Base-by-base conservation (phyloP, 2,888 invertebrate genomes). In the Drosophila barbarae region DNA sequence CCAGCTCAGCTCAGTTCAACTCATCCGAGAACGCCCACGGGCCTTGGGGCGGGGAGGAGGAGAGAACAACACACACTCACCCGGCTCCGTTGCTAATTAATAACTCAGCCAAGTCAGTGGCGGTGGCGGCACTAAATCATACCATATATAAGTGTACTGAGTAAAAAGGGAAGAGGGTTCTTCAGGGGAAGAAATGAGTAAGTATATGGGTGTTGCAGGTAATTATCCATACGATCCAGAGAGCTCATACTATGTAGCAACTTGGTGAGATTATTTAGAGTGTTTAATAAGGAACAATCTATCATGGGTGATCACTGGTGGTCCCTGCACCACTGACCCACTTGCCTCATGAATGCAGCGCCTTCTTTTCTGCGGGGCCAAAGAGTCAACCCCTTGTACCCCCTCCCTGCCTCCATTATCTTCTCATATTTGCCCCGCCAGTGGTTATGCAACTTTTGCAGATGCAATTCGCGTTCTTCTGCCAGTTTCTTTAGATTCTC, bases 401-500 rank as follows among this genome's bases (percentile, higher is more conserved):
- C 53, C 47, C 36, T 10, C 23, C 3, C 12, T 50, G 10, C 32
- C 28, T 15, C 38, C 55, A 50, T 38, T 39, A 36, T 55, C 49
- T 46, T 35, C 47, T 32, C 38, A 35, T 35, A 42, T 58, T 35
- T 58, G 28, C 30, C 39, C 10, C n/a, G 41, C 56, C 35, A 41
- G 61, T 49, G 63, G 83, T 82, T 77, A 77, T 77, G 80, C 83
- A 78, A 78, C 69, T 71, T 69, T 73, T 73, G 74, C 52, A 71
- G 80, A 79, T 79, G 63, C 74, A 65, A 44, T 67, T 71, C 67
- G 59, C 49, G 39, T 39, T 53, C 55, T 23, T 51, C 52, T 39
- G 35, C 32, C 44, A 23, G 34, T 64, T 73, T 34, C 54, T 69
- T 46, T 53, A 41, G 13, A 38, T 55, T 41, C 26, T 46, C 10